These are phyloP conservation scores for Avahi laniger DNA, from an alignment of 2,797 vertebrate species.

Conservation along the genomic window DNA sequence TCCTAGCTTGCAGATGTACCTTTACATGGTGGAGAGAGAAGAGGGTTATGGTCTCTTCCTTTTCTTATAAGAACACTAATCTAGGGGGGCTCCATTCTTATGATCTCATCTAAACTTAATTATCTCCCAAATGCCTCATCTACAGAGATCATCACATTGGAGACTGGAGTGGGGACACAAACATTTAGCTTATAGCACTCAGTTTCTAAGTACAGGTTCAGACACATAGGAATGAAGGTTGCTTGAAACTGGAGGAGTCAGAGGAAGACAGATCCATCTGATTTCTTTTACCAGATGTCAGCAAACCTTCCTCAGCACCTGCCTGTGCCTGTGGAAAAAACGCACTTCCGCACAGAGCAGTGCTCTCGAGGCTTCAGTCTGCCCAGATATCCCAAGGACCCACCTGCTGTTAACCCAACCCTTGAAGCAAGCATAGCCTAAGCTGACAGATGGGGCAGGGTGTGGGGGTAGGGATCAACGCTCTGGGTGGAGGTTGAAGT, in stretches of 20 bases:
- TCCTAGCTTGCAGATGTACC: neutral
- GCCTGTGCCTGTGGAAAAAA: neutral
- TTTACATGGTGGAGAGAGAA: neutral
- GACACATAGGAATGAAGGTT: neutral
- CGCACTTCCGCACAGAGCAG: neutral
- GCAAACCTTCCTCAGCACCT: no score
- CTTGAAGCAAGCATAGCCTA: neutral
- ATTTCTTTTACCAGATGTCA: neutral
- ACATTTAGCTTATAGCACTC: neutral
- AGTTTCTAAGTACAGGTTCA: neutral
- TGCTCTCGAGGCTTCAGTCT: no score
- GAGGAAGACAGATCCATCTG: neutral
- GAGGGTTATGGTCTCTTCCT: neutral
- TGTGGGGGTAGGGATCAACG: neutral
- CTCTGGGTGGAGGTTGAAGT: neutral
- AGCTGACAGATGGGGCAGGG: fast-evolving
- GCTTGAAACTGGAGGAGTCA: neutral
- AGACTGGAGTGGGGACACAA: neutral
- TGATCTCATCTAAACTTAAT: neutral
- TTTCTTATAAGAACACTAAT: neutral
- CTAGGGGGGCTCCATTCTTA: neutral
- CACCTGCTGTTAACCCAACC: neutral
- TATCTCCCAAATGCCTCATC: neutral
- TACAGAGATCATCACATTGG: neutral
- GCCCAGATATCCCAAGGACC: neutral